A percentile compares a stretch with the other conserved stretches of the same genome.
These are phyloP conservation scores for Drosophila tanythrix DNA, from an alignment of 2,888 invertebrate genomes.

Conservation along the genomic window DNA sequence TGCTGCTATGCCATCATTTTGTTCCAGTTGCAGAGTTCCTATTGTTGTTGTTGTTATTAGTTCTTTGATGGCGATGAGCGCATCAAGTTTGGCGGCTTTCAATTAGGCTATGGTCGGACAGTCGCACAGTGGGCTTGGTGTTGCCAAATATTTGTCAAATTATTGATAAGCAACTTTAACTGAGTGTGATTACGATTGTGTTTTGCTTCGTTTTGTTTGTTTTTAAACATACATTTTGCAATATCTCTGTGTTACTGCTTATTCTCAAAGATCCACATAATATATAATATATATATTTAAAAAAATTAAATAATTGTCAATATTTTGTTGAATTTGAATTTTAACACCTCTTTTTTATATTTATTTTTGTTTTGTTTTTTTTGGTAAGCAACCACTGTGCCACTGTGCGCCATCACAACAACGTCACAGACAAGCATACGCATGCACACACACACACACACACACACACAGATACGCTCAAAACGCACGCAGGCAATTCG, in stretches of 20 bases:
- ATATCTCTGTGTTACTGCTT: not conserved
- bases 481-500: constrained; percentile 30
- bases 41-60: constrained; percentile 14
- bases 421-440: constrained; percentile 30
- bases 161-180: not conserved
- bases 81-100: constrained; percentile 44
- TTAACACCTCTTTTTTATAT: not conserved
- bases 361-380: not conserved
- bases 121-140: not conserved
- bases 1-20: constrained; percentile 1
- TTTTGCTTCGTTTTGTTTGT: not conserved
- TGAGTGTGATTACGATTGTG: not conserved
- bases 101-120: constrained; percentile 26
- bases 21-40: constrained; percentile 7
- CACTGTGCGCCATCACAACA: constrained; percentile 9
- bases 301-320: not conserved
- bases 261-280: not conserved
- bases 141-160: not conserved
- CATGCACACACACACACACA: not conserved
- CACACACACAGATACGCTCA: not conserved
- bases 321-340: not conserved
- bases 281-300: not conserved
- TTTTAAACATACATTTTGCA: not conserved
- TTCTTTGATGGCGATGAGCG: constrained; percentile 53
- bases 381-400: not conserved